Percentiles rank a stretch among this genome's conserved stretches.
These are phyloP conservation scores for Drosophila leonis DNA, from an alignment of 2,888 invertebrate genomes.

Conservation along the genomic window DNA sequence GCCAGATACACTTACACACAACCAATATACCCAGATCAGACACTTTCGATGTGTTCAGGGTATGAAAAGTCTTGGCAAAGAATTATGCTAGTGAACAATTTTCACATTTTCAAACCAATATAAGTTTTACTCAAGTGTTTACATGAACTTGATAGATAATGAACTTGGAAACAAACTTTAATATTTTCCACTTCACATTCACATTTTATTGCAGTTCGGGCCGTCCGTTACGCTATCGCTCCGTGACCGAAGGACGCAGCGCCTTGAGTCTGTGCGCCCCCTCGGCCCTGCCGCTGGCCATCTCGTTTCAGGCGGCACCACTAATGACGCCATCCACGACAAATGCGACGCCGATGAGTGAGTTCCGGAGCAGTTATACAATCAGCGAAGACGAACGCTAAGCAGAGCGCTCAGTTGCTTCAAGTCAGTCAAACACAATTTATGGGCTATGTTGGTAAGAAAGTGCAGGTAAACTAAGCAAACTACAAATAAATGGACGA, in stretches of 20 bases:
- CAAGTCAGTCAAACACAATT: slow-evolving; percentile 44
- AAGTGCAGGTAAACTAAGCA: slow-evolving; percentile 30
- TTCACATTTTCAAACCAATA: background rate
- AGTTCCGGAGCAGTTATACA: slow-evolving; percentile 84
- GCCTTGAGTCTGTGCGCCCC: slow-evolving; percentile 90
- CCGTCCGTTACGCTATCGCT: slow-evolving; percentile 89
- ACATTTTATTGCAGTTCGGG: slow-evolving; percentile 87
- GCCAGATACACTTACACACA: background rate
- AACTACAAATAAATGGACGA: background rate
- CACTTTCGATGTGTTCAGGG: background rate
- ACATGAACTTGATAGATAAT: slow-evolving; percentile 21
- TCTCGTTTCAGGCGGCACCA: slow-evolving; percentile 90
- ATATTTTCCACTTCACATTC: slow-evolving; percentile 7
- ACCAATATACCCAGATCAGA: background rate
- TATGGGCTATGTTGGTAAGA: slow-evolving; percentile 28
- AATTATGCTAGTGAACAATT: background rate
- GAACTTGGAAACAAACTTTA: background rate
- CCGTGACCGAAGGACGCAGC: slow-evolving; percentile 90
- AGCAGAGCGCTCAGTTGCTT: slow-evolving; percentile 31
- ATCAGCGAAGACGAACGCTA: slow-evolving; percentile 85
- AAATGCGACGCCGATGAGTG: slow-evolving; percentile 84
- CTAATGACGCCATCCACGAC: slow-evolving; percentile 84
- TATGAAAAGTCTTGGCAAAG: background rate
- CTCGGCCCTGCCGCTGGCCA: slow-evolving; percentile 91
- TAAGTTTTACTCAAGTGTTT: slow-evolving; percentile 9